phyloP scores from a whole-genome alignment of 2,888 invertebrate species.

The Chorisops tibialis region DNA sequence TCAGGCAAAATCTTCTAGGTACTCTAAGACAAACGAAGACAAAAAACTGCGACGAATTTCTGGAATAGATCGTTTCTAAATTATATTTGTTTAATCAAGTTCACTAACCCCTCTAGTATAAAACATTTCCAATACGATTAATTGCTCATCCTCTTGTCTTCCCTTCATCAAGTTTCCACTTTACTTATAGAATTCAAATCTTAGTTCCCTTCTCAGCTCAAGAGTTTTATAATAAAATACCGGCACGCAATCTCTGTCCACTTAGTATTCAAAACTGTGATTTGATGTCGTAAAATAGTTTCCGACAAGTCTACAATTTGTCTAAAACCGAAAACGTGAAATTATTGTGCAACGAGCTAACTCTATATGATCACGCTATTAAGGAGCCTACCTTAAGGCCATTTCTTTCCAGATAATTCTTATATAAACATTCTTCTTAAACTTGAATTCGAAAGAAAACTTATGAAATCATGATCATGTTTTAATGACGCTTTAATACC shows the following conservation, averaged over 20 bases:
- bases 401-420: slow-evolving; percentile 1
- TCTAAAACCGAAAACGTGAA: slow-evolving; percentile 10
- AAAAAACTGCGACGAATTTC: too few species aligned
- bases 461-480: not conserved
- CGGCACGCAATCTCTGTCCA: not conserved
- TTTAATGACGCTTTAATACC: not conserved
- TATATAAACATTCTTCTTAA: slow-evolving; percentile 6
- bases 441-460: not conserved
- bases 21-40: too few species aligned
- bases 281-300: slow-evolving; percentile 8
- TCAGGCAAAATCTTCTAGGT: too few species aligned
- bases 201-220: too few species aligned
- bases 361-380: not conserved
- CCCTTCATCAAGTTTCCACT: too few species aligned
- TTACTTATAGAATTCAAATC: too few species aligned
- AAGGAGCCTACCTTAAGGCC: not conserved
- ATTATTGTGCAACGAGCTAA: not conserved
- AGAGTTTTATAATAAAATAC: too few species aligned
- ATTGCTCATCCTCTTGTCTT: too few species aligned
- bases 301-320: slow-evolving; percentile 17
- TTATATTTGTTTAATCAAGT: too few species aligned
- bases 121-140: too few species aligned
- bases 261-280: slow-evolving; percentile 9
- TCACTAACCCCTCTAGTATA: too few species aligned
- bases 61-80: too few species aligned